Evolutionary conservation across 2,888 invertebrate genomes (phyloP).

Genomic region (Ennomos erosarius): DNA sequence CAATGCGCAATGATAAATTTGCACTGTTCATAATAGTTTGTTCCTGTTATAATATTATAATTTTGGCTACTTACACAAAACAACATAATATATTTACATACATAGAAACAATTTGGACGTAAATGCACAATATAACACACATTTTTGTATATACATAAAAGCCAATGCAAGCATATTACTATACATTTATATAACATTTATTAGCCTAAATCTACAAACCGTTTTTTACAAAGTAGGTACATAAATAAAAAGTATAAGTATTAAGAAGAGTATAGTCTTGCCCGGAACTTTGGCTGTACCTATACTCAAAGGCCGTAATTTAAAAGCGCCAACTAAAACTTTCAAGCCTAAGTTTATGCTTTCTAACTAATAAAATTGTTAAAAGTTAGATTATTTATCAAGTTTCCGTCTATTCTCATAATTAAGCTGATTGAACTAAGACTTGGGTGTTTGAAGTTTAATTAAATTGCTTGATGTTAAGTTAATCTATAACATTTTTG

Average conservation of each 20-base stretch:
- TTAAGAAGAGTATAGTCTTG: neutral
- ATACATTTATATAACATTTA: slow-evolving; percentile 12
- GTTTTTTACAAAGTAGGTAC: slow-evolving; percentile 6
- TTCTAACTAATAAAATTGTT: no score
- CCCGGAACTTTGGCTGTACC: neutral
- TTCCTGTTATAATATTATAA: slow-evolving; percentile 32
- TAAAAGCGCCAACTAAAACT: no score
- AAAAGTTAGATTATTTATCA: no score
- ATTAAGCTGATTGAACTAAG: no score
- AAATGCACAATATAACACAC: slow-evolving; percentile 41
- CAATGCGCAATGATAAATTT: slow-evolving; percentile 6
- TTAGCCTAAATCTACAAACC: slow-evolving; percentile 2
- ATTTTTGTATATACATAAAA: slow-evolving; percentile 40
- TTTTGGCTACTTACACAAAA: slow-evolving; percentile 50
- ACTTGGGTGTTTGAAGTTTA: no score
- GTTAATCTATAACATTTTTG: no score
- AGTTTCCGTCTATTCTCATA: no score
- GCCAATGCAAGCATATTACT: slow-evolving; percentile 21
- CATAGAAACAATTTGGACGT: slow-evolving; percentile 29
- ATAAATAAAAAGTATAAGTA: neutral
- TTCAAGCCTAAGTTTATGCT: no score
- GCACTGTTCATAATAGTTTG: slow-evolving; percentile 6
- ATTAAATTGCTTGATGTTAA: no score
- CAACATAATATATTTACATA: slow-evolving; percentile 35
- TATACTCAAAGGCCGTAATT: neutral